These are phyloP conservation scores for Pollimyrus isidori DNA, from an alignment of 2,113 vertebrate genomes.

Conservation along the genomic window DNA sequence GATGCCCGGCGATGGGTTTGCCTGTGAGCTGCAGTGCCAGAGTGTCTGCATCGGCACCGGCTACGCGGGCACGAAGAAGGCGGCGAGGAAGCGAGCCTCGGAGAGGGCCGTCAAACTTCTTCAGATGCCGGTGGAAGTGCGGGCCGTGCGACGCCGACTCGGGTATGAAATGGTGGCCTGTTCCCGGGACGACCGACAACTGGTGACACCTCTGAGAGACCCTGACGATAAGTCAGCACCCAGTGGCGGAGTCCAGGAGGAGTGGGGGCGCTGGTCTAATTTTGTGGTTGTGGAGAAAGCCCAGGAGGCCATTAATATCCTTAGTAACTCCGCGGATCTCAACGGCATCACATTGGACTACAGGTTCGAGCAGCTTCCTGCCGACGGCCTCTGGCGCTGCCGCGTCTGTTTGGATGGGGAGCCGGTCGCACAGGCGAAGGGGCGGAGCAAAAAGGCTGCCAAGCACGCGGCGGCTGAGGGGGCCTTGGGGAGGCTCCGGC, in stretches of 20 bases:
- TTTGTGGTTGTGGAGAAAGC: constrained; percentile 90
- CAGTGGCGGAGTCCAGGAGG: constrained; percentile 61
- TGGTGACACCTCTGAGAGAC: constrained; percentile 77
- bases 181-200: constrained; percentile 62
- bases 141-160: constrained; percentile 72
- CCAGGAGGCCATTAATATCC: constrained; percentile 83
- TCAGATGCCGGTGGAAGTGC: constrained; percentile 75
- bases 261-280: constrained; percentile 81
- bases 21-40: constrained; percentile 91
- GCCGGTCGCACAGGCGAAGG: constrained; percentile 75
- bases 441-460: constrained; percentile 82
- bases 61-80: constrained; percentile 91
- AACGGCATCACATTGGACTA: constrained; percentile 91
- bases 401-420: constrained; percentile 81
- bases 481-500: constrained; percentile 77
- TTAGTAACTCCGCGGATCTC: constrained; percentile 87
- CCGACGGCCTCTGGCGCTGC: constrained; percentile 73
- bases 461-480: constrained; percentile 81
- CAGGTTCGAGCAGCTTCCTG: constrained; percentile 73
- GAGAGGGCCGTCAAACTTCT: constrained; percentile 85
- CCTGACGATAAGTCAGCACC: constrained; percentile 68
- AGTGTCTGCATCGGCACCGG: constrained; percentile 83
- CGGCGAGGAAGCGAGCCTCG: constrained; percentile 80
- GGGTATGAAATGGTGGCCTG: constrained; percentile 82
- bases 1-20: constrained; percentile 79